Base-by-base conservation (phyloP, 37 sponge, comb jelly and placozoan species). In the Chondrosia reniformis region DNA sequence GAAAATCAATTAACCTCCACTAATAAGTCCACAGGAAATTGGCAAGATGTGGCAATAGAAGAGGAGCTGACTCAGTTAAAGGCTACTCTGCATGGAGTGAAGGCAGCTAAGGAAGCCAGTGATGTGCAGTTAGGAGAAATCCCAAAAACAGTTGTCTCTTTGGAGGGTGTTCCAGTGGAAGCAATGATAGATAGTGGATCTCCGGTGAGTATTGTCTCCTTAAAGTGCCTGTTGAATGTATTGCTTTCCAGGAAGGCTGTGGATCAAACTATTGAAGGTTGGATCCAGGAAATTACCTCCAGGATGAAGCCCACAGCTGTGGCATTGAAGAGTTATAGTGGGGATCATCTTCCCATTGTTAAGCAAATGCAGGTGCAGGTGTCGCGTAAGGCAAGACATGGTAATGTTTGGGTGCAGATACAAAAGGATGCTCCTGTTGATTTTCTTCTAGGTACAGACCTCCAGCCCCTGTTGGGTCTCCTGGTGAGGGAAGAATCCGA, bases 381-480 rank as follows among this genome's bases (percentile, higher is more conserved):
- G 33, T 46, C 75, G 4, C 55, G 39, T 22, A 66, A 67, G 1
- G 27, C 67, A 12, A 46, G 41, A 9, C 5, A 10, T 45, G 62
- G 71, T 38, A n/a, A 54, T 6, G 52, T 78, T 17, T 75, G 12
- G 25, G 64, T 82, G 10, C 79, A 40, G 44, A 79, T 87, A 17
- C 79, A 79, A 57, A 82, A 74, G 40, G 76, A 77, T 22, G 83
- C 88, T 1, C 86, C 86, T 2, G 33, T 36, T 22, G 61, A 67
- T 3, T 28, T 86, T 3, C 58, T 86, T n/a, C 21, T 87, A 3
- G 88, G 88, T 17, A 83, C 88, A 0, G 83, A 87, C 61, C 34
- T 82, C 1, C 88, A 74, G 52, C 33, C 79, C 19, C 46, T 37
- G 6, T 66, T 87, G 10, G 61, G 61, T 19, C 28, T 59, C n/a